phyloP scores from a whole-genome alignment of 2,888 invertebrate species.

The Latrodectus elegans region DNA sequence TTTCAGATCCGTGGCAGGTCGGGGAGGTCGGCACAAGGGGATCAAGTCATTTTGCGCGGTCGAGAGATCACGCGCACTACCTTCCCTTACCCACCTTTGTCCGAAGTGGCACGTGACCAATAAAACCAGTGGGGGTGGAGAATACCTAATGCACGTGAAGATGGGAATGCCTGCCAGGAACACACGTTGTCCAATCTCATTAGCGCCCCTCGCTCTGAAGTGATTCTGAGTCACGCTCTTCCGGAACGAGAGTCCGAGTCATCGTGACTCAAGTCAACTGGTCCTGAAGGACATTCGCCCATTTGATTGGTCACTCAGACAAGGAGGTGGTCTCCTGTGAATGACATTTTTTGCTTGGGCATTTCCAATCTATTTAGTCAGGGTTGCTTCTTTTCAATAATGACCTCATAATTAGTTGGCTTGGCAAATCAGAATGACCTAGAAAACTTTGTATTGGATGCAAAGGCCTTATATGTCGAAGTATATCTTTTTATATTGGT shows the following conservation, averaged over 20 bases:
- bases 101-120: constrained; percentile 51
- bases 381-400: no score
- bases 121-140: constrained; percentile 21
- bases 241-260: neutral
- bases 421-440: no score
- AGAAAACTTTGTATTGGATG: no score
- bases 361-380: no score
- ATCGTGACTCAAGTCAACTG: neutral
- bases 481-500: no score
- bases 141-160: constrained; percentile 36
- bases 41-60: constrained; percentile 51
- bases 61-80: constrained; percentile 35
- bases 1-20: neutral
- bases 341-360: no score
- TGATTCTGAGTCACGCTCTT: constrained; percentile 33
- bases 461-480: no score
- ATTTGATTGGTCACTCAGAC: neutral
- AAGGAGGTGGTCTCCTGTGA: neutral
- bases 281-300: neutral
- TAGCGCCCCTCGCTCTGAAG: constrained; percentile 10
- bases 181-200: constrained; percentile 42
- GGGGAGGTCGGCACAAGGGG: constrained; percentile 8
- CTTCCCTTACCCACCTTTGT: constrained; percentile 15
- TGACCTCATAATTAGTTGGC: no score
- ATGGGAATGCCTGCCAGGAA: constrained; percentile 8